These are phyloP conservation scores for Podocnemis expansa DNA, from an alignment of 2,113 vertebrate genomes.

Conservation along the genomic window DNA sequence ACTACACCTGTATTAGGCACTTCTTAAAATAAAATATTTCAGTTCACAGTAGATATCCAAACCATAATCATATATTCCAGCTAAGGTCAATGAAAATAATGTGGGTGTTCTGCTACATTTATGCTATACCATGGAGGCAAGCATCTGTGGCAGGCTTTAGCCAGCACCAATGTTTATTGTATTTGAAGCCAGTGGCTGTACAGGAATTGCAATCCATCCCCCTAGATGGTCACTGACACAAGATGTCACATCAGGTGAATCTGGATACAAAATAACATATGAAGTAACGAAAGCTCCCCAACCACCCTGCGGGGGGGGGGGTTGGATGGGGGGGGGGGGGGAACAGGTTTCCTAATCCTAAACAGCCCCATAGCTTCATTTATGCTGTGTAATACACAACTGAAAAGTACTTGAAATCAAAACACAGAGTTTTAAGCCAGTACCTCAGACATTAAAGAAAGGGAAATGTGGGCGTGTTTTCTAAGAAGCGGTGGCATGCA, in stretches of 20 bases:
- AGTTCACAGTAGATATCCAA: neutral
- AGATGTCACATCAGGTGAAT: neutral
- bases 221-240: neutral
- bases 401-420: neutral
- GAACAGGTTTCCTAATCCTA: neutral
- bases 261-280: neutral
- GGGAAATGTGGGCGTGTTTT: neutral
- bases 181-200: neutral
- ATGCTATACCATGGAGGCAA: neutral
- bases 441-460: neutral
- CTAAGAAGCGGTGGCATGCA: neutral
- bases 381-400: neutral
- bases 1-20: neutral
- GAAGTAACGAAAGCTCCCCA: neutral
- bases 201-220: neutral
- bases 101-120: neutral
- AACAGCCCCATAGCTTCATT: neutral
- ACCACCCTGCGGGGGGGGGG: too few species aligned
- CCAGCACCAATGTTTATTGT: neutral
- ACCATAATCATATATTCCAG: neutral
- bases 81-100: neutral
- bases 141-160: neutral
- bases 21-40: neutral
- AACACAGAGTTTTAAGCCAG: neutral
- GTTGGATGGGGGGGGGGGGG: too few species aligned